phyloP scores from a whole-genome alignment of 2,797 vertebrate genomes.

The Fistularia tabacaria region DNA sequence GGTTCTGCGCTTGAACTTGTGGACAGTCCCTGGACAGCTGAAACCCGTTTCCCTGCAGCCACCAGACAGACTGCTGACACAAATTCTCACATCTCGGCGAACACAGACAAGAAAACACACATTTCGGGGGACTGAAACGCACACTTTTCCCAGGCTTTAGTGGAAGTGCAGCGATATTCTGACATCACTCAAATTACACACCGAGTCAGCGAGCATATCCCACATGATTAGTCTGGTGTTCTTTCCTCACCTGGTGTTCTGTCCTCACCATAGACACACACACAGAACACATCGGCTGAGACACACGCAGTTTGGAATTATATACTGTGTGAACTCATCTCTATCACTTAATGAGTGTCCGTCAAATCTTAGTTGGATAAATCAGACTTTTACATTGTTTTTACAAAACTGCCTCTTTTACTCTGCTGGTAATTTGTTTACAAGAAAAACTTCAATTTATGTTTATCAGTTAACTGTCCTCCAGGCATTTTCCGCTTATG shows the following conservation, averaged over 20 bases:
- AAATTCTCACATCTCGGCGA: slow-evolving; percentile 33
- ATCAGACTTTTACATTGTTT: no score
- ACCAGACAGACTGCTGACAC: slow-evolving; percentile 3
- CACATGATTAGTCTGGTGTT: slow-evolving; percentile 45
- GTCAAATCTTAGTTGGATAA: no score
- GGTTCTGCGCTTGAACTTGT: neutral
- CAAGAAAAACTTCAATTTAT: neutral
- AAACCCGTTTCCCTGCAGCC: slow-evolving; percentile 26
- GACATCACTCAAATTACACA: slow-evolving; percentile 29
- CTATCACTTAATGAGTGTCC: no score
- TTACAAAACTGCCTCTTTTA: no score
- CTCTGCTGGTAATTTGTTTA: no score
- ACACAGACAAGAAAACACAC: slow-evolving; percentile 29
- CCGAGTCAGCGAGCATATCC: slow-evolving; percentile 43
- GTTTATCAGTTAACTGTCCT: neutral
- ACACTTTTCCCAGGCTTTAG: slow-evolving; percentile 41
- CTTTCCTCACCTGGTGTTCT: neutral
- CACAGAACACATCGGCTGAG: slow-evolving; percentile 5
- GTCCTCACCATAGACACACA: slow-evolving; percentile 14
- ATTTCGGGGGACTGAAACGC: slow-evolving; percentile 14
- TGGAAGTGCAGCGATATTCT: slow-evolving; percentile 19
- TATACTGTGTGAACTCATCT: no score
- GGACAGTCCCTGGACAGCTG: slow-evolving; percentile 14
- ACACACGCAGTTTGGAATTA: no score
- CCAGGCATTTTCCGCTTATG: no score